Base-by-base conservation (phyloP, 2,888 invertebrate genomes). In the Sarcophaga variegata region DNA sequence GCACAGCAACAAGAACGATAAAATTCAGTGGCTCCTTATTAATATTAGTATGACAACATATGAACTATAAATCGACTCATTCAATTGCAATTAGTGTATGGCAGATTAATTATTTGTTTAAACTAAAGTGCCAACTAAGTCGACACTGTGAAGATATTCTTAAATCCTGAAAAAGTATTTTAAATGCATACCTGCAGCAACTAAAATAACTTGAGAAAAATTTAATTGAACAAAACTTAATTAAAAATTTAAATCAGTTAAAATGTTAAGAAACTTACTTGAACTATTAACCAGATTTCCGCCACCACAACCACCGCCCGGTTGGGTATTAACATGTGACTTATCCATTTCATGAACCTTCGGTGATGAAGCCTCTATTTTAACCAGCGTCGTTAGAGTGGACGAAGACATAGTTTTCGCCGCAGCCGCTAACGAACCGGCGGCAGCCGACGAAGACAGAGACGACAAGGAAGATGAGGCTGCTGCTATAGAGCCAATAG, bases 331-430 rank as follows among this genome's bases (percentile, higher is more conserved):
- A 6, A 84, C 54, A 76, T 84, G 84, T 6, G 82, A 17, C 49
- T 93, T 93, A 66, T 93, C 93, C 89, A 92, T 88, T 83, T 92
- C 93, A 27, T 90, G 89, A 66, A 92, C 91, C 87, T 93, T 93
- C 1, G 93, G 93, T 27, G 93, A 93, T 17, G 92, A 91, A 20
- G 93, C 91, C 90, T 93, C 93, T 78, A 93, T 92, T 91, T 93
- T 93, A 37, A 93, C 93, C 83, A 93, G 88, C 14, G 93, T 92
- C 12, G 93, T 92, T 63, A 93, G 89, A 2, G 92, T 91, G 45
- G 93, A 91, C 45, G 92, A 91, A n/a, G 92, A 91, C 90, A 92
- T 91, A 78, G 92, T 91, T 85, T 93, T 92, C 49, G 92, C 91
- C 49, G 90, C 90, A 70, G 91, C 89, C 67, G 91, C 81, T 64